Evolutionary conservation across 2,888 invertebrate genomes (phyloP).

Genomic region (Hemaris fuciformis): DNA sequence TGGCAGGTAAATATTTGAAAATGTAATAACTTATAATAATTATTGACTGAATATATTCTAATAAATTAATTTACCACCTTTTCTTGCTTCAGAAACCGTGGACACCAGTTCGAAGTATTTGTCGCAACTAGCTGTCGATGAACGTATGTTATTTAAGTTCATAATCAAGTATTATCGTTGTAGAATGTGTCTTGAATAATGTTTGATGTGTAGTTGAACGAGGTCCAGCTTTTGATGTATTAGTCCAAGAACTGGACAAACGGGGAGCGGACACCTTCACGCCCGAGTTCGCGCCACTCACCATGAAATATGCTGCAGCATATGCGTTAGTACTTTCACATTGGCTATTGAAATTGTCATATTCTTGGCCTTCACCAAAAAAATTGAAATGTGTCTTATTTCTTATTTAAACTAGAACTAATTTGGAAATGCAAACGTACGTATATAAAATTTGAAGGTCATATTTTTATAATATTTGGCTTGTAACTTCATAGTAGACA

Average conservation of each 20-base stretch:
- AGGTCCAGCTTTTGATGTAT: conserved; percentile 59
- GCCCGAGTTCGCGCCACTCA: conserved; percentile 35
- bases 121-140: conserved; percentile 56
- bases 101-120: conserved; percentile 56
- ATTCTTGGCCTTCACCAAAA: background rate
- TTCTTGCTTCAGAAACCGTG: conserved; percentile 53
- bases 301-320: conserved; percentile 43
- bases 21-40: background rate
- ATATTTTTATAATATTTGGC: no score
- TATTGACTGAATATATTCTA: background rate
- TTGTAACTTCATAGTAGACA: no score
- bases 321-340: conserved; percentile 43
- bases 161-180: background rate
- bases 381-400: no score
- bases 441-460: no score
- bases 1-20: conserved; percentile 44
- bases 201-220: conserved; percentile 49
- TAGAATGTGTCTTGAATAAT: background rate
- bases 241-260: conserved; percentile 47
- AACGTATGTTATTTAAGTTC: conserved; percentile 43
- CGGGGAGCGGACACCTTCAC: conserved; percentile 46
- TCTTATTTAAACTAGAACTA: background rate
- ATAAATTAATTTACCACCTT: background rate
- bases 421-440: no score
- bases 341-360: no score